Conservation (phyloP, 1,140 invertebrate genomes). For the Orius insidiosus region DNA sequence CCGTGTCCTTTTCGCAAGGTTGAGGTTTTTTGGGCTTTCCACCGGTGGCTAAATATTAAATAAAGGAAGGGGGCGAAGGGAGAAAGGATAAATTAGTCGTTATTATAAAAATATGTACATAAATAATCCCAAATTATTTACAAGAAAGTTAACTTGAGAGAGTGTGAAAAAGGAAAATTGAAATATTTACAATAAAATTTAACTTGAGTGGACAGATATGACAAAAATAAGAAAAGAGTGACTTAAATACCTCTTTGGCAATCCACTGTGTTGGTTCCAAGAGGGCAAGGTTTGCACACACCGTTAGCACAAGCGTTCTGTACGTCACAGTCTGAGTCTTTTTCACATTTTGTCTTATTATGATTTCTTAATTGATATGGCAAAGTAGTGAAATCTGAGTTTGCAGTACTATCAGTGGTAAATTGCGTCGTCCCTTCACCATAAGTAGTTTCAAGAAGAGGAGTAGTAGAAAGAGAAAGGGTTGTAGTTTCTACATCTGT, state of each 20-base stretch:
- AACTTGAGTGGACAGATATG: no score
- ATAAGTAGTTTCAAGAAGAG: constrained; percentile 3
- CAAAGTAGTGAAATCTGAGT: not conserved
- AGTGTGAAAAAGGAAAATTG: no score
- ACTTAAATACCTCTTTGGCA: constrained; percentile 31
- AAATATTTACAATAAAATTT: no score
- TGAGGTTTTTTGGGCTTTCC: constrained; percentile 43
- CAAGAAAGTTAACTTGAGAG: no score
- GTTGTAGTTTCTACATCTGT: no score
- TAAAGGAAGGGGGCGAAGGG: not conserved
- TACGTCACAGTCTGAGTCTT: constrained; percentile 16
- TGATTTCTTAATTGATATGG: not conserved
- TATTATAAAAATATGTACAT: no score
- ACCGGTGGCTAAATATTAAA: constrained; percentile 13
- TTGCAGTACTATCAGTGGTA: constrained; percentile 2
- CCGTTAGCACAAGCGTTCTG: constrained; percentile 15
- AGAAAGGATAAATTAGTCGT: constrained; percentile 1
- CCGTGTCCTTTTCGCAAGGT: constrained; percentile 52
- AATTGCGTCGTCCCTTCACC: constrained; percentile 1
- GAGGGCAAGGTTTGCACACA: constrained; percentile 15
- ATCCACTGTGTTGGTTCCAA: constrained; percentile 21
- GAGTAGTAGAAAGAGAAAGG: no score
- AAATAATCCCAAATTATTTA: no score
- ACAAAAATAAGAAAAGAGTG: not conserved
- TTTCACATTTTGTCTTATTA: constrained; percentile 14